phyloP scores from a whole-genome alignment of 2,888 invertebrate species.

The Tetanocera ferruginea region DNA sequence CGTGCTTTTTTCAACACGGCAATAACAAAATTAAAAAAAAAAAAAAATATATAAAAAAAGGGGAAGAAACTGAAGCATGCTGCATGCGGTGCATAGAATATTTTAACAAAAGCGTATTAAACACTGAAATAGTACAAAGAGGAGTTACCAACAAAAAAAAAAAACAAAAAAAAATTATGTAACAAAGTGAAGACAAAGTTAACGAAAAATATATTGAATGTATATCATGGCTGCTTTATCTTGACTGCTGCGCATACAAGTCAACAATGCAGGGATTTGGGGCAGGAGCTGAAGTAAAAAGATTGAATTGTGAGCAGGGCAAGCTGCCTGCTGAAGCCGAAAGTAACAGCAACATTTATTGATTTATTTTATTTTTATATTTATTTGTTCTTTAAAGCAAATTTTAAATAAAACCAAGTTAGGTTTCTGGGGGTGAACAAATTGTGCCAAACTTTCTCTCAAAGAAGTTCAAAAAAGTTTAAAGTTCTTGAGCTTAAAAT shows the following conservation, averaged over 20 bases:
- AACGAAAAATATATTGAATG: neutral
- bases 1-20: neutral
- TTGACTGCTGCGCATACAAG: neutral
- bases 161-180: neutral
- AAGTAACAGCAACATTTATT: neutral
- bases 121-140: neutral
- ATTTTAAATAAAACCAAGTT: no score
- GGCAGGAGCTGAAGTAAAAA: neutral
- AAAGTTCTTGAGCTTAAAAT: no score
- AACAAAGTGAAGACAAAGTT: neutral
- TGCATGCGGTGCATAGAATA: conserved; percentile 11
- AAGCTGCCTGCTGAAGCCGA: neutral
- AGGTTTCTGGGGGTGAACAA: neutral
- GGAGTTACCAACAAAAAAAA: neutral
- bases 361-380: no score
- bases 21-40: neutral
- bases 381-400: no score
- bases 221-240: neutral
- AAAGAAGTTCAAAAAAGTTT: neutral
- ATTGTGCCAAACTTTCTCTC: neutral
- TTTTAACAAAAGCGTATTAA: conserved; percentile 19
- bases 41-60: neutral
- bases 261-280: conserved; percentile 10
- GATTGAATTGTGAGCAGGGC: neutral
- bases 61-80: neutral